Percentiles rank a stretch among this genome's conserved stretches.
Evolutionary conservation across 2,113 vertebrate species (phyloP).

Genomic region (Calonectris borealis): DNA sequence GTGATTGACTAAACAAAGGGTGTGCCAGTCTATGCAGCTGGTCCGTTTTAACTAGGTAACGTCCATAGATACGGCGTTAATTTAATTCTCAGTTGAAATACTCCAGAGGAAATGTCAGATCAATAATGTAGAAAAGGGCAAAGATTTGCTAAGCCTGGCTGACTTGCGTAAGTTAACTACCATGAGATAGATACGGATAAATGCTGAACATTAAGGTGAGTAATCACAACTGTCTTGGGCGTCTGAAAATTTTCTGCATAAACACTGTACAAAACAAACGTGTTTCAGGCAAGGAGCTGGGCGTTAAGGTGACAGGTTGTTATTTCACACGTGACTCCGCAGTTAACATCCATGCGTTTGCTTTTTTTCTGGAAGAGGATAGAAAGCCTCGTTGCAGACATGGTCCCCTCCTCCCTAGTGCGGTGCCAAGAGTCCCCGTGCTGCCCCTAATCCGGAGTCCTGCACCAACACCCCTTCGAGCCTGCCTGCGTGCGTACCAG

Average conservation of each 20-base stretch:
- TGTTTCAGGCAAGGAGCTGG: not conserved
- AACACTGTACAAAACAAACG: not conserved
- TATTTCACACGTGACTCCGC: not conserved
- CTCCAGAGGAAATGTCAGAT: conserved; percentile 65
- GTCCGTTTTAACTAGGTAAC: conserved; percentile 44
- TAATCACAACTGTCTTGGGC: conserved; percentile 44
- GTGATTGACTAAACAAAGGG: conserved; percentile 54
- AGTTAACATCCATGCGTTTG: not conserved
- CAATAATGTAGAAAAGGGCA: conserved; percentile 60
- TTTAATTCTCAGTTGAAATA: conserved; percentile 64
- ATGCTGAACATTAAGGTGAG: conserved; percentile 38
- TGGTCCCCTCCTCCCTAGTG: not conserved
- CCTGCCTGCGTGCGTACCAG: not conserved
- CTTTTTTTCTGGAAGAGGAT: not conserved
- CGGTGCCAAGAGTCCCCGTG: not conserved
- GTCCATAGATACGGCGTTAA: conserved; percentile 30
- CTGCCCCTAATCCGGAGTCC: accelerated
- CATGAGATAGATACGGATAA: conserved; percentile 18
- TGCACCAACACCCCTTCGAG: not conserved
- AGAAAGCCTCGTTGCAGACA: not conserved
- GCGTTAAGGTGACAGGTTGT: not conserved
- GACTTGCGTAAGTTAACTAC: conserved; percentile 24
- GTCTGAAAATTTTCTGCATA: conserved; percentile 3
- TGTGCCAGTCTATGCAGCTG: conserved; percentile 28
- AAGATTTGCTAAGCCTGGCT: conserved; percentile 52